Evolutionary conservation across 2,113 vertebrate species (phyloP).

Genomic region (Myocastor coypus): DNA sequence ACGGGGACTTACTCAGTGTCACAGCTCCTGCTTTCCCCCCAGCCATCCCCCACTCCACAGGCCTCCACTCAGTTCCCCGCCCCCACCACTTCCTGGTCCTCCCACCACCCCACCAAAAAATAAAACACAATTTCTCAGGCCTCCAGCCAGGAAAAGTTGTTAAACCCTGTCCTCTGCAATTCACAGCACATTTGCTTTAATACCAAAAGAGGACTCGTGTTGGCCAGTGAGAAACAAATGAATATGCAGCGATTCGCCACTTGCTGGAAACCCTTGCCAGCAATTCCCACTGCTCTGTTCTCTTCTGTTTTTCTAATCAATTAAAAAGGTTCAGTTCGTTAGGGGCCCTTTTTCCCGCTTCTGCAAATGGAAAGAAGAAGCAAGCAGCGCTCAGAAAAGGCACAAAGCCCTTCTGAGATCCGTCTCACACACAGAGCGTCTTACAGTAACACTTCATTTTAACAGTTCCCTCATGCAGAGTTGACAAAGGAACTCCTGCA

Average conservation of each 20-base stretch:
- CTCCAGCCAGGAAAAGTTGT: conserved; percentile 77
- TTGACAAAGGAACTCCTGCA: conserved; percentile 80
- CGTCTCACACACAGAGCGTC: conserved; percentile 81
- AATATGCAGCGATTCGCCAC: conserved; percentile 79
- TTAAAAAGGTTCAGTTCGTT: conserved; percentile 80
- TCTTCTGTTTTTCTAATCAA: conserved; percentile 86
- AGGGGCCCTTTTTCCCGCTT: conserved; percentile 53
- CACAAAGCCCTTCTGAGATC: conserved; percentile 87
- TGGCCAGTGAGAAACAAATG: conserved; percentile 82
- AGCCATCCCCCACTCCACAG: not conserved
- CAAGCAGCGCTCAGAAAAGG: conserved; percentile 73
- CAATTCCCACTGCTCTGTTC: conserved; percentile 71
- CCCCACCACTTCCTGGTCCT: conserved; percentile 48
- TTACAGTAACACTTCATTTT: conserved; percentile 89
- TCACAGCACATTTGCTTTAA: conserved; percentile 78
- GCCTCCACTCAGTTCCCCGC: not conserved
- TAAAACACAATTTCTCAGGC: conserved; percentile 38
- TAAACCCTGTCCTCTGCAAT: conserved; percentile 71
- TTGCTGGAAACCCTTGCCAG: conserved; percentile 80
- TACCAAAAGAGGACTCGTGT: conserved; percentile 78
- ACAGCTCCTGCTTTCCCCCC: not conserved
- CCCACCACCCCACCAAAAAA: not conserved
- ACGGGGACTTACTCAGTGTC: not conserved
- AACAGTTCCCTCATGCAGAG: conserved; percentile 86
- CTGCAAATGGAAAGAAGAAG: conserved; percentile 77